Conservation (phyloP, 2,888 invertebrate species). For the Idaea aversata region DNA sequence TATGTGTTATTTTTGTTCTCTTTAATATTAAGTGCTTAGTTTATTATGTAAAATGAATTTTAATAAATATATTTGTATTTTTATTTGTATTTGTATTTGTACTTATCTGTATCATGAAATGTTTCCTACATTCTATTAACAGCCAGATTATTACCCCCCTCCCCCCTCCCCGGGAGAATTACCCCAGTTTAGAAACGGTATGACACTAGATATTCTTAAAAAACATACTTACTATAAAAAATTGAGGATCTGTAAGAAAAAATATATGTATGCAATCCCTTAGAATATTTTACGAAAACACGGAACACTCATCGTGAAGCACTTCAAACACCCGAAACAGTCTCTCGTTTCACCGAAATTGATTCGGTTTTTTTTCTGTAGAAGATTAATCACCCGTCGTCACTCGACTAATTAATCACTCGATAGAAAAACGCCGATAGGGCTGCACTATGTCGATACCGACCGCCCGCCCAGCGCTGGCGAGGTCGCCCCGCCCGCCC, state of each 20-base stretch:
- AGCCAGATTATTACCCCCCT: no score
- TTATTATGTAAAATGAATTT: no score
- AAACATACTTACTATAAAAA: no score
- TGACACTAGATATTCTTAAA: no score
- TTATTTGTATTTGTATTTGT: no score
- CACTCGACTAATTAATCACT: conserved; percentile 59
- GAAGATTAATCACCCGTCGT: conserved; percentile 56
- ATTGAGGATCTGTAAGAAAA: neutral
- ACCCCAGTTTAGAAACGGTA: no score
- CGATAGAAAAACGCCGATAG: conserved; percentile 45
- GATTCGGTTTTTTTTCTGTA: conserved; percentile 52
- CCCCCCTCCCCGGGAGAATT: no score
- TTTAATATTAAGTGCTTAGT: no score
- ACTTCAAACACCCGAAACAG: conserved; percentile 1
- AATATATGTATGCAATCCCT: neutral
- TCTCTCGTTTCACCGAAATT: conserved; percentile 37
- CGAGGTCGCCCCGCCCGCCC: conserved; percentile 11
- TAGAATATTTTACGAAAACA: neutral
- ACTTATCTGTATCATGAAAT: no score
- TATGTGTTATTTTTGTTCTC: no score
- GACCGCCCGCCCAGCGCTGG: conserved; percentile 24
- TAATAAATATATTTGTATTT: no score
- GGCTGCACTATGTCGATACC: conserved; percentile 54
- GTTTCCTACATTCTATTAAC: no score
- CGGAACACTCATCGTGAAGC: neutral